Conservation (phyloP, 2,888 invertebrate genomes). For the Dolichomitus sp. region DNA sequence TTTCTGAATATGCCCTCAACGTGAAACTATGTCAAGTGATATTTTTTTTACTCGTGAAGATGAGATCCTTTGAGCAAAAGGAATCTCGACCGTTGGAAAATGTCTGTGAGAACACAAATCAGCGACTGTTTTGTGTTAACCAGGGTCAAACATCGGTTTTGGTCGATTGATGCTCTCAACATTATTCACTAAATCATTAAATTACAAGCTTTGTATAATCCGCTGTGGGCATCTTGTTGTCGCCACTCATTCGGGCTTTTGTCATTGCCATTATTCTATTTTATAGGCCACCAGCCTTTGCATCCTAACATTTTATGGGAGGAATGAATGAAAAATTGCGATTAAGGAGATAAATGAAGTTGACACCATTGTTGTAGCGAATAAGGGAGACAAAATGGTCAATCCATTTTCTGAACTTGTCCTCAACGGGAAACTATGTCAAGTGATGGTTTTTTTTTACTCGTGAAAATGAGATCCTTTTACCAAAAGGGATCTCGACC, state of each 20-base stretch:
- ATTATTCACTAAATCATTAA: background rate
- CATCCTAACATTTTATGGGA: too few species aligned
- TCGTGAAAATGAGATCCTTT: background rate
- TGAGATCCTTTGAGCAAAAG: constrained; percentile 16
- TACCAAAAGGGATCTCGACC: constrained; percentile 24
- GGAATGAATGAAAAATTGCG: too few species aligned
- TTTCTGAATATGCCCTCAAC: too few species aligned
- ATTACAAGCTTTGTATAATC: constrained; percentile 16
- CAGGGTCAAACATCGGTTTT: background rate
- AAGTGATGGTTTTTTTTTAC: too few species aligned
- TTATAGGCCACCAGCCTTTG: background rate
- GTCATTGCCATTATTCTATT: constrained; percentile 18
- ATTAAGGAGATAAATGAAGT: background rate
- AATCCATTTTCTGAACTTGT: too few species aligned
- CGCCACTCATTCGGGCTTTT: constrained; percentile 19
- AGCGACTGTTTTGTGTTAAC: background rate
- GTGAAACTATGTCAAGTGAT: too few species aligned
- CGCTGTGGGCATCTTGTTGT: constrained; percentile 33
- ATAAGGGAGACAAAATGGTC: too few species aligned
- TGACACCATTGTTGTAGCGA: too few species aligned
- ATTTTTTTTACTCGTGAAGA: too few species aligned
- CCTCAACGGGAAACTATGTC: too few species aligned
- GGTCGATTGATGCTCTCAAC: constrained; percentile 1
- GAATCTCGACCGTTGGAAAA: constrained; percentile 16
- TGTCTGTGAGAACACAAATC: constrained; percentile 36